Percentiles rank a stretch among this genome's conserved stretches.
Conservation (phyloP, 2,888 invertebrate genomes). For the Torymus texanus region DNA sequence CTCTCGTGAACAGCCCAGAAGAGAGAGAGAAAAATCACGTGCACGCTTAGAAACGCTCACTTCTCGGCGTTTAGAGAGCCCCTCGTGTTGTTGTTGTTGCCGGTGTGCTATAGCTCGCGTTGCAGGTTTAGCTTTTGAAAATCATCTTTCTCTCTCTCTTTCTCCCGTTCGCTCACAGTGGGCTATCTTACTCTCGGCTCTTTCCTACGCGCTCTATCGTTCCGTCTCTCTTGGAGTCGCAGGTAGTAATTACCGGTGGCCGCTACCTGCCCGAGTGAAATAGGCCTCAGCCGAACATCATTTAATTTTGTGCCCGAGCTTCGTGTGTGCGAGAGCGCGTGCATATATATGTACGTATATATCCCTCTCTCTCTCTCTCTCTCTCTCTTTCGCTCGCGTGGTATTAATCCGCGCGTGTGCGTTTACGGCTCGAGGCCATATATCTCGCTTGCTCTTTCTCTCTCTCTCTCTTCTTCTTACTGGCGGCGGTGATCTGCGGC, state of each 20-base stretch:
- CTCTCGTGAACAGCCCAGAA: background rate
- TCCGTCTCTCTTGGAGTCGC: slow-evolving; percentile 57
- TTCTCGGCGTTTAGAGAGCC: slow-evolving; percentile 26
- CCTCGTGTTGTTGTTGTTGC: slow-evolving; percentile 29
- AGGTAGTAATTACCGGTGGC: slow-evolving; percentile 75
- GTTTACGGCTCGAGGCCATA: slow-evolving; percentile 65
- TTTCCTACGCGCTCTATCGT: slow-evolving; percentile 21
- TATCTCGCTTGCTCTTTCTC: slow-evolving; percentile 63
- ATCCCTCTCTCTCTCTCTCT: slow-evolving; percentile 37
- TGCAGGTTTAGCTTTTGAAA: slow-evolving; percentile 44
- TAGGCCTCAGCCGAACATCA: slow-evolving; percentile 72
- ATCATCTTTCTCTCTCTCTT: slow-evolving; percentile 19
- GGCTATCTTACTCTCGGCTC: slow-evolving; percentile 45
- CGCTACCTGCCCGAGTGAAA: slow-evolving; percentile 74
- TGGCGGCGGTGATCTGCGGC: slow-evolving; percentile 36
- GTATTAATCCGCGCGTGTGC: slow-evolving; percentile 57
- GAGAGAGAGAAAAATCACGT: slow-evolving; percentile 14
- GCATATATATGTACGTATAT: slow-evolving; percentile 43
- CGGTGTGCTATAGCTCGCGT: background rate
- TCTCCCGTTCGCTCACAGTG: slow-evolving; percentile 32
- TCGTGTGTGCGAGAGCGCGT: slow-evolving; percentile 1
- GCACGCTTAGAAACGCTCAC: slow-evolving; percentile 2
- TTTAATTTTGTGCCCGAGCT: slow-evolving; percentile 72
- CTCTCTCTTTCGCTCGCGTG: slow-evolving; percentile 48
- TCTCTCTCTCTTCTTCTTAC: slow-evolving; percentile 59